Conservation (phyloP, 2,113 vertebrate genomes). For the human (Homo sapiens) region DNA sequence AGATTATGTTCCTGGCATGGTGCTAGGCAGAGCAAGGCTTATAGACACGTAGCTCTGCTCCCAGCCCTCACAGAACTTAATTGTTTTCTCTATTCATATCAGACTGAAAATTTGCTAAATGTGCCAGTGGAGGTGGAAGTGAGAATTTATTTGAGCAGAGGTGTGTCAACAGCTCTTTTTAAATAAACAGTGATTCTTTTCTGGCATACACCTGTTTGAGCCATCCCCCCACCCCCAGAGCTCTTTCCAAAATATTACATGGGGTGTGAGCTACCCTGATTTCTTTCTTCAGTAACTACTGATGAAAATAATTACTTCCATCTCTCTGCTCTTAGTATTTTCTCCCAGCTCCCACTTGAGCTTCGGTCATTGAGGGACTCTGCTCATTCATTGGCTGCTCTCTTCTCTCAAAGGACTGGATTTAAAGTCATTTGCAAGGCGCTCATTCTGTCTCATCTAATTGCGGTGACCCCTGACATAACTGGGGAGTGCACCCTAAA, state of each 20-base stretch:
- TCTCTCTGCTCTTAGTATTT: background rate
- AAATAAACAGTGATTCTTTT: background rate
- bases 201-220: background rate
- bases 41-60: background rate
- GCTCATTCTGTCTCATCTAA: background rate
- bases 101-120: background rate
- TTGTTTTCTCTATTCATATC: background rate
- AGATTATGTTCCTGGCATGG: background rate
- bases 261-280: background rate
- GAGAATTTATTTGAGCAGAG: constrained; percentile 14
- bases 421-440: background rate
- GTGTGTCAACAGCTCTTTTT: background rate
- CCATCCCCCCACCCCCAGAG: background rate
- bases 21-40: background rate
- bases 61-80: background rate
- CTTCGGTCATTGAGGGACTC: background rate
- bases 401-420: background rate
- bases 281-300: background rate
- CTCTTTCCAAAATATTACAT: background rate
- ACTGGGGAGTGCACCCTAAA: background rate
- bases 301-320: background rate
- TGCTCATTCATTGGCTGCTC: background rate
- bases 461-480: background rate
- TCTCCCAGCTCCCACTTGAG: background rate
- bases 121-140: background rate